Conservation (phyloP, 2,113 vertebrate species). For the Panurus biarmicus region DNA sequence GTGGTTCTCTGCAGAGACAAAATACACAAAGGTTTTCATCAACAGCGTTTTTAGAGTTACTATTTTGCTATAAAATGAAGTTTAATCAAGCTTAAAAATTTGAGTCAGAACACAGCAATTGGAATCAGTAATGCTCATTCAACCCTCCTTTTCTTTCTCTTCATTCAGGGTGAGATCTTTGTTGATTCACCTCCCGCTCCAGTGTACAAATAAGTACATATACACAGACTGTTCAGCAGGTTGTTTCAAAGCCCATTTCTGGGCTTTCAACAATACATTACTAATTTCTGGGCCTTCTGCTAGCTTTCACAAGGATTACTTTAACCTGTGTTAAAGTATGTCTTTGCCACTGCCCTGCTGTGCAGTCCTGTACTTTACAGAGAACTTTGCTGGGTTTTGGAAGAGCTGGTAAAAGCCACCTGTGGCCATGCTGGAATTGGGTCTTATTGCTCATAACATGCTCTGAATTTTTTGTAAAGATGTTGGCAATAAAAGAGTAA, state of each 20-base stretch:
- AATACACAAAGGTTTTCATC: not conserved
- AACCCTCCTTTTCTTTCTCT: not conserved
- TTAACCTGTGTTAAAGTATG: not conserved
- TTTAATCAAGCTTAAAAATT: not conserved
- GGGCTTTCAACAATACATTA: not conserved
- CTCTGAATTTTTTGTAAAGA: not conserved
- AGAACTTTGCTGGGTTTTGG: not conserved
- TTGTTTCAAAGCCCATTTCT: not conserved
- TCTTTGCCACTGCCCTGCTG: not conserved
- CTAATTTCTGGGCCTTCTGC: not conserved
- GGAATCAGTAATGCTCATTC: not conserved
- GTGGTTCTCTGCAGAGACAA: not conserved
- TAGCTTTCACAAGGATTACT: not conserved
- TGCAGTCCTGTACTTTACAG: not conserved
- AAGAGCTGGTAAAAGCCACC: not conserved
- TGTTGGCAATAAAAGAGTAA: not conserved
- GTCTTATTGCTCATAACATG: not conserved
- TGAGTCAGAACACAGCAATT: not conserved
- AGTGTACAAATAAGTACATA: not conserved
- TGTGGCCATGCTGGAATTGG: not conserved
- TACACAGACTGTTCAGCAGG: not conserved
- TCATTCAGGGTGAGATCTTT: not conserved
- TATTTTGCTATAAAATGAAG: not conserved
- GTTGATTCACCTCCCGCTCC: not conserved
- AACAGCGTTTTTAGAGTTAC: not conserved